Percentiles rank a stretch among this genome's conserved stretches.
Conservation (phyloP, 2,797 vertebrate species). For the Sparidentex hasta region DNA sequence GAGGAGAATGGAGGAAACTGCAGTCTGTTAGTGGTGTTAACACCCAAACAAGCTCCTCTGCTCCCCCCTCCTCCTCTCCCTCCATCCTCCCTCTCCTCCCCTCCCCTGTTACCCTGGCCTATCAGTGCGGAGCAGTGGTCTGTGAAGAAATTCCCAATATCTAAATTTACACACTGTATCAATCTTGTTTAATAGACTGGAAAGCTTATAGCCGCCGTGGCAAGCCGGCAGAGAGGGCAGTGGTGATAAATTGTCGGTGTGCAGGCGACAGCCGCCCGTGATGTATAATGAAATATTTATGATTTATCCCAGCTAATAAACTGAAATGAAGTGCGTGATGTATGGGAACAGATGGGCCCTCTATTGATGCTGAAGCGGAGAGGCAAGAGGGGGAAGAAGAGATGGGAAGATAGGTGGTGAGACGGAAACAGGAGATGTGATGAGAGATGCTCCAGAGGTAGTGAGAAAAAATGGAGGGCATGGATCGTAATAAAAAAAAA, state of each 20-base stretch:
- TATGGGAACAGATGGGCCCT: conserved; percentile 93
- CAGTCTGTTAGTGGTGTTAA: conserved; percentile 79
- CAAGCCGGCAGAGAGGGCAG: conserved; percentile 86
- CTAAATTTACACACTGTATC: conserved; percentile 93
- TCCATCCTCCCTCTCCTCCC: conserved; percentile 41
- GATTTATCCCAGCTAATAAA: conserved; percentile 98
- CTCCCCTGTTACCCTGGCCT: conserved; percentile 77
- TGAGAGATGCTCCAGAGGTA: conserved; percentile 70
- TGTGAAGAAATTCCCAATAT: conserved; percentile 92
- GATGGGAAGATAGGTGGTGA: conserved; percentile 71
- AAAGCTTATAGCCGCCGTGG: conserved; percentile 87
- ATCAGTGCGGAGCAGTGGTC: conserved; percentile 88
- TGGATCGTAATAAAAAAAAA: conserved; percentile 38
- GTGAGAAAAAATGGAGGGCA: conserved; percentile 55
- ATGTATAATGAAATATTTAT: conserved; percentile 96
- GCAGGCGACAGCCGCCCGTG: conserved; percentile 86
- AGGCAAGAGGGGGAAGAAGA: conserved; percentile 70
- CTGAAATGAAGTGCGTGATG: conserved; percentile 93
- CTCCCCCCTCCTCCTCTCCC: conserved; percentile 32
- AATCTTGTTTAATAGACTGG: conserved; percentile 97
- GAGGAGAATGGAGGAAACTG: conserved; percentile 58
- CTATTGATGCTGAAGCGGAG: conserved; percentile 84
- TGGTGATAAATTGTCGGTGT: conserved; percentile 93
- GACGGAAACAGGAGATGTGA: conserved; percentile 65
- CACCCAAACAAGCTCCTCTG: conserved; percentile 71